Percentiles rank a stretch among this genome's conserved stretches.
Evolutionary conservation across 2,888 invertebrate genomes (phyloP).

Genomic region (Meliscaeva auricollis): DNA sequence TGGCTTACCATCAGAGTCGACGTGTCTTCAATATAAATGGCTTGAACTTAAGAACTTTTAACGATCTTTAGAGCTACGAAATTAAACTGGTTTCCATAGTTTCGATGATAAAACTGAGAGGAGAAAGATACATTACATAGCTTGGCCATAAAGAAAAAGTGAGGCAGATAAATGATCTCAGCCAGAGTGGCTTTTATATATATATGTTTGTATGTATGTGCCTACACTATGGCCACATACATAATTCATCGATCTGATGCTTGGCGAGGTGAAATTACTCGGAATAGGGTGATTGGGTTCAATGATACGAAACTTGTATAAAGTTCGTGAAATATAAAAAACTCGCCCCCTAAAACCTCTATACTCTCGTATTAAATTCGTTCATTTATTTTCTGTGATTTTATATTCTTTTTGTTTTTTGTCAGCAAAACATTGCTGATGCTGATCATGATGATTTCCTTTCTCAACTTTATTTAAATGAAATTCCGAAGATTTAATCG

Average conservation of each 20-base stretch:
- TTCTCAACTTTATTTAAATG: constrained; percentile 29
- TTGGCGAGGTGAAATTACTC: constrained; percentile 69
- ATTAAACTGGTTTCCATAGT: constrained; percentile 76
- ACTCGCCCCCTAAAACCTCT: constrained; percentile 49
- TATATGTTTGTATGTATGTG: no score
- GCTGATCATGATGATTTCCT: neutral
- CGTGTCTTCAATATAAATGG: constrained; percentile 75
- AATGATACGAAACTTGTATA: constrained; percentile 63
- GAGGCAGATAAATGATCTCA: constrained; percentile 71
- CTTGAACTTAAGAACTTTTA: constrained; percentile 76
- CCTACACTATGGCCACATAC: constrained; percentile 46
- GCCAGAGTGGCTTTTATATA: constrained; percentile 52
- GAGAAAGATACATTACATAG: constrained; percentile 73
- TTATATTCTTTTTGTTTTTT: neutral
- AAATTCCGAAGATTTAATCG: constrained; percentile 48
- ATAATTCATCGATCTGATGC: constrained; percentile 75
- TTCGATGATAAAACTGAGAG: constrained; percentile 72
- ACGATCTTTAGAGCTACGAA: constrained; percentile 74
- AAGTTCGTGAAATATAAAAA: constrained; percentile 56
- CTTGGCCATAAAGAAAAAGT: constrained; percentile 67
- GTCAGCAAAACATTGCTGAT: neutral
- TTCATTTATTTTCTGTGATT: constrained; percentile 5
- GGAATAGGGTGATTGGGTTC: constrained; percentile 73
- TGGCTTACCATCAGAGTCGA: constrained; percentile 41
- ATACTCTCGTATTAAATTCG: no score